phyloP scores from a whole-genome alignment of 2,113 vertebrate species.

The Hippocampus guttulatus region DNA sequence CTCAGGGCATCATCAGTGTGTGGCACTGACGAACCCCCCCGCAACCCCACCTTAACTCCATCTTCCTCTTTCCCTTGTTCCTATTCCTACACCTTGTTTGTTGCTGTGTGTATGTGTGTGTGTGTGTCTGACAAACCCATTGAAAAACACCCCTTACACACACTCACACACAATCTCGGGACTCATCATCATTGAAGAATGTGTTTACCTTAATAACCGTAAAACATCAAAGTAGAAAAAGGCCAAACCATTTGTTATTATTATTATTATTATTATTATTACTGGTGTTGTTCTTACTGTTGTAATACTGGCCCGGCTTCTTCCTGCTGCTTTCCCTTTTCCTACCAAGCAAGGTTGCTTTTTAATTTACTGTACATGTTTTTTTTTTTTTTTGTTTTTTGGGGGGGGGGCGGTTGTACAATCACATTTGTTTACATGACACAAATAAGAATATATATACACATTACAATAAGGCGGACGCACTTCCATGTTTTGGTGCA shows the following conservation, averaged over 20 bases:
- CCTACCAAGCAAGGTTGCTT: conserved; percentile 44
- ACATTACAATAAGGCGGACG: conserved; percentile 24
- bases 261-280: conserved; percentile 68
- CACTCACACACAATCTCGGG: conserved; percentile 56
- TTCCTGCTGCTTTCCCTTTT: conserved; percentile 32
- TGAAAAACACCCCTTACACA: conserved; percentile 63
- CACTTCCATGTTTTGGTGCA: conserved; percentile 72
- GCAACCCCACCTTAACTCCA: conserved; percentile 35
- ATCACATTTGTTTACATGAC: conserved; percentile 77
- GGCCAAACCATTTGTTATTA: conserved; percentile 75
- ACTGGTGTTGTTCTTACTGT: conserved; percentile 58
- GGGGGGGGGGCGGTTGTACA: conserved; percentile 74
- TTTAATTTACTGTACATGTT: conserved; percentile 65
- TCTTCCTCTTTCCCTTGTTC: conserved; percentile 62
- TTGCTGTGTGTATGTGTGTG: not conserved
- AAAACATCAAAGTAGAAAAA: conserved; percentile 65
- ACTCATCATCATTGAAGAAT: conserved; percentile 54
- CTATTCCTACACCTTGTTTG: conserved; percentile 65
- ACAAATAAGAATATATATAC: conserved; percentile 23
- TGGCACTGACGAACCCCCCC: conserved; percentile 57
- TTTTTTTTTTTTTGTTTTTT: conserved; percentile 22
- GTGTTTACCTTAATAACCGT: conserved; percentile 73
- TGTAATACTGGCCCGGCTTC: conserved; percentile 41
- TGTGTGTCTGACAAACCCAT: conserved; percentile 51
- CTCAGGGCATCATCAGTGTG: conserved; percentile 83